phyloP scores from a whole-genome alignment of 64 coral and sea anemone genomes.

The Montipora cactus region DNA sequence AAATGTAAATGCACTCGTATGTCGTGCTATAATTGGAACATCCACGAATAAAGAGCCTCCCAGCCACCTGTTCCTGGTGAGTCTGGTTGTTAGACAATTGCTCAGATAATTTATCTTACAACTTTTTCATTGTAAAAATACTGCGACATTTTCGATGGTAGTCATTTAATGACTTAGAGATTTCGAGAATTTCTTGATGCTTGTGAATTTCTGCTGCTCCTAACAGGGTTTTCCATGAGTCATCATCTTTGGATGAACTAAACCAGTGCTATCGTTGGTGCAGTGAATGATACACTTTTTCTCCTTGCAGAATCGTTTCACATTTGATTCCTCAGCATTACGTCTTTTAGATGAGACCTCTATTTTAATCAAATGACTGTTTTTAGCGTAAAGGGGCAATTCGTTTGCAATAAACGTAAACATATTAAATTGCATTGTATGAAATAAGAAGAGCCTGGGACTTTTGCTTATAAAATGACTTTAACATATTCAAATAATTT shows the following conservation, averaged over 20 bases:
- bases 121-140: constrained; percentile 48
- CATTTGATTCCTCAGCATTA: neutral
- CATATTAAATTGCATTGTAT: neutral
- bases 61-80: constrained; percentile 21
- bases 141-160: constrained; percentile 18
- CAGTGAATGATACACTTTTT: constrained; percentile 41
- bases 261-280: constrained; percentile 37
- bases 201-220: constrained; percentile 50
- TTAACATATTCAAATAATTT: neutral
- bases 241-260: constrained; percentile 47
- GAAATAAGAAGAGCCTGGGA: too few relatives aligned
- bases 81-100: neutral
- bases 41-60: constrained; percentile 22
- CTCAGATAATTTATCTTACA: constrained; percentile 33
- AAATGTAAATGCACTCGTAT: constrained; percentile 27
- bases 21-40: neutral
- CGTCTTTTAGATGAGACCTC: neutral
- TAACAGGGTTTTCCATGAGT: constrained; percentile 61
- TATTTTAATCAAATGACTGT: neutral
- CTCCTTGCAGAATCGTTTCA: neutral
- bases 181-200: constrained; percentile 5
- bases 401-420: neutral
- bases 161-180: neutral
- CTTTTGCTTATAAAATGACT: too few relatives aligned
- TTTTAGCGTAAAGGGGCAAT: neutral